These are phyloP conservation scores for Spea multiplicata DNA, from an alignment of 2,113 vertebrate genomes.

Conservation along the genomic window DNA sequence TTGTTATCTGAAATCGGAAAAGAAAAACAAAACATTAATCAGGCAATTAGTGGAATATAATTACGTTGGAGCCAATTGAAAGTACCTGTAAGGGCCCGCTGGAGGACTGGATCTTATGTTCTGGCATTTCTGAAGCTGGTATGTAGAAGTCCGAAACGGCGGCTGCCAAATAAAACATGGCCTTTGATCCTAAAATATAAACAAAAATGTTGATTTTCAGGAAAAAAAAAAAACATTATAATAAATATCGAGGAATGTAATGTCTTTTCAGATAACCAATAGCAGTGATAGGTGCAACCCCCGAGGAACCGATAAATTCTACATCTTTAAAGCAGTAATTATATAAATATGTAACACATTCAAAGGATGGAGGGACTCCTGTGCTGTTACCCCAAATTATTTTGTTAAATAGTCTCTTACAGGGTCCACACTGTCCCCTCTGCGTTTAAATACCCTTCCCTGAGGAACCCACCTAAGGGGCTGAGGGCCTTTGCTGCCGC, in stretches of 20 bases:
- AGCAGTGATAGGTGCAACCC: too few species aligned
- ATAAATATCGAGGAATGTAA: too few species aligned
- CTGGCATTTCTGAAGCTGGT: conserved; percentile 90
- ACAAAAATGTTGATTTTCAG: background rate
- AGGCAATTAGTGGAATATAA: background rate
- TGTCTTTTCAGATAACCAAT: too few species aligned
- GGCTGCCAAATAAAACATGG: conserved; percentile 95
- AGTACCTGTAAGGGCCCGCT: conserved; percentile 89
- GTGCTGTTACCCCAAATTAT: too few species aligned
- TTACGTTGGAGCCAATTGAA: background rate
- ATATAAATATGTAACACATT: too few species aligned
- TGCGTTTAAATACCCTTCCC: too few species aligned
- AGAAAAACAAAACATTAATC: background rate
- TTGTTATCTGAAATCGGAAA: conserved; percentile 75
- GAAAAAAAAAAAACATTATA: too few species aligned
- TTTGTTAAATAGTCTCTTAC: too few species aligned
- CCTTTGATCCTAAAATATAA: conserved; percentile 74
- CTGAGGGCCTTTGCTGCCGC: conserved; percentile 84
- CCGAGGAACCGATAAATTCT: too few species aligned
- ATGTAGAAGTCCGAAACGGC: conserved; percentile 97
- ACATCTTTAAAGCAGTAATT: too few species aligned
- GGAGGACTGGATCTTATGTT: conserved; percentile 96
- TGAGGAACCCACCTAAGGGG: conserved; percentile 69
- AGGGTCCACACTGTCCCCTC: too few species aligned
- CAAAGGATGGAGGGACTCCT: too few species aligned